Percentiles rank a stretch among this genome's conserved stretches.
Evolutionary conservation across 2,797 vertebrate species (phyloP).

Genomic region (Crocodylus rhombifer): DNA sequence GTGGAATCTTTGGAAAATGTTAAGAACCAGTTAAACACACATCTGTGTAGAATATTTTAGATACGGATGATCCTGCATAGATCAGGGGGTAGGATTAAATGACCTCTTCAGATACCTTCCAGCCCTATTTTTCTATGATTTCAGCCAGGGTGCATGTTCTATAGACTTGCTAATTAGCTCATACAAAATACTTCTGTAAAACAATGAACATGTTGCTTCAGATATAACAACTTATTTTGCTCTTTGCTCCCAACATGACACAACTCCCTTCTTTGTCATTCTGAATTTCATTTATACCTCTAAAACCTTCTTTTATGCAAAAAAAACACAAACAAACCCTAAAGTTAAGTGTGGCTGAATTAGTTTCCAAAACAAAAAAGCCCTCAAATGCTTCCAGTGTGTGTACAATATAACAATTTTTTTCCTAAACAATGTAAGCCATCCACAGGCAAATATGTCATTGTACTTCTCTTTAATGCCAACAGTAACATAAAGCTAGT

Average conservation of each 20-base stretch:
- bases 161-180: background rate
- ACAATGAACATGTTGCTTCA: background rate
- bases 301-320: background rate
- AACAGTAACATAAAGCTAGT: background rate
- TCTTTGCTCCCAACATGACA: background rate
- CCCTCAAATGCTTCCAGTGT: background rate
- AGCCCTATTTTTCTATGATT: background rate
- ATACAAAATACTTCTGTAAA: constrained; percentile 13
- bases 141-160: background rate
- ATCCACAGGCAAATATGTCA: background rate
- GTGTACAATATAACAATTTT: background rate
- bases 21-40: too few relatives aligned
- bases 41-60: too few relatives aligned
- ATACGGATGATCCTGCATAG: too few relatives aligned
- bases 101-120: too few relatives aligned
- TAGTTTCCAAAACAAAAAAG: background rate
- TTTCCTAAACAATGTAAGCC: background rate
- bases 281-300: background rate
- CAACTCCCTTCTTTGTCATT: background rate
- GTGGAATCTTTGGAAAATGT: too few relatives aligned
- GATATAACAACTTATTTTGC: background rate
- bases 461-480: background rate
- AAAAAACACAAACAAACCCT: background rate
- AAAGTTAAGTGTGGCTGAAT: background rate
- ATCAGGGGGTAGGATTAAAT: too few relatives aligned